Base-by-base conservation (phyloP, 2,888 invertebrate genomes). In the Mactromeris polynyma region DNA sequence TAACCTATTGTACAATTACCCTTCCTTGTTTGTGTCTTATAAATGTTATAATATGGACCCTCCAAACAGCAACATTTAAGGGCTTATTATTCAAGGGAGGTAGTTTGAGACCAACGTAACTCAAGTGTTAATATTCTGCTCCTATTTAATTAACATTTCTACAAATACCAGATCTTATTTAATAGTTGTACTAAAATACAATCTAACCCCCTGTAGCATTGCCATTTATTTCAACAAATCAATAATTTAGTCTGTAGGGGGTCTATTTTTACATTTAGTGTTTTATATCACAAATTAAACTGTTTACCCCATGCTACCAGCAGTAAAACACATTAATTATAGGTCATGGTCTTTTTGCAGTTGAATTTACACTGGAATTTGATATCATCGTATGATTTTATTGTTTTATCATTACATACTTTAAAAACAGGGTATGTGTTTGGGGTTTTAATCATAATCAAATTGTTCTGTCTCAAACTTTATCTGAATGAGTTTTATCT, bases 181-280 rank as follows among this genome's bases (percentile, higher is more conserved):
- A 73, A 36, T 19, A 33, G 9, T 73, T 33, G 73, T 33, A 36
- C 33, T 33, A 73, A 73, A 73, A 73, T 73, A 73, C 14, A 73
- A 33, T 36, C 36, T 33, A 6, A 73, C 36, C 73, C 31, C 36
- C 31, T 73, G 58, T 14, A 26, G 73, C 17, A 36, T 33, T 33
- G 36, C 31, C 73, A 73, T 73, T 73, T 73, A 73, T 73, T 73
- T 33, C 73, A 73, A 36, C 73, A 73, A 73, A 73, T 73, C 73
- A 73, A 73, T 73, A 73, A 73, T 19, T 19, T 14, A 46, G 73
- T 6, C 83, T 46, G 83, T 51, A 73, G 83, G 83, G 83, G 83
- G 83, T 83, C 83, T 42, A 33, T 42, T 46, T 46, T 40, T 69
- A 73, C 40, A 69, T 83, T 73, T 11, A 42, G 19, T 69, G 73